Base-by-base conservation (phyloP, 2,113 vertebrate genomes). In the Myanophis thanlyinensis region DNA sequence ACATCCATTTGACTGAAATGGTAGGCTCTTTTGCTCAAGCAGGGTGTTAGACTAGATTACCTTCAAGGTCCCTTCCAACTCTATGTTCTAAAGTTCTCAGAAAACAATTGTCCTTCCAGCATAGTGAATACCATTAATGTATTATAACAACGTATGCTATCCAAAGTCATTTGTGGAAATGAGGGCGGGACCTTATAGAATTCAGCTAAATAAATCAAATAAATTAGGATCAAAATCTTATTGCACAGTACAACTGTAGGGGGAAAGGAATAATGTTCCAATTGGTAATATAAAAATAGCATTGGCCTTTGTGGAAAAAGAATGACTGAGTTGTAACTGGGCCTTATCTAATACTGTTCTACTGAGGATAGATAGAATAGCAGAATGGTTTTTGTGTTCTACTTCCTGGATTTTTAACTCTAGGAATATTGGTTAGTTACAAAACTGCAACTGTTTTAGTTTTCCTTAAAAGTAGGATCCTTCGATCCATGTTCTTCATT, bases 401-500 rank as follows among this genome's bases (percentile, higher is more conserved):
- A 52, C 93, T 93, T 93, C 93, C 87, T 93, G 93, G 91, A 96
- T 92, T 96, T 96, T 95, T 94, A 93, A 95, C 93, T 94, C 85
- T 90, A 4, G 89, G 88, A 92, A 56, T 92, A 95, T 88, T 92
- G 90, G 53, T 94, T 90, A 92, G 93, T 87, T 44, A 1, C 0
- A 35, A 20, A 89, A 89, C 80, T 91, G 90, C 84, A 92, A 22
- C 25, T 94, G 47, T 90, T 86, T 92, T 87, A 46, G 91, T 92
- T 92, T 93, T 96, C 97, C 93, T 94, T 92, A 93, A 95, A 54
- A 94, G 3, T 44, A 92, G 84, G 80, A 93, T 90, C 87, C 95
- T 91, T 94, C 95, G 91, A 93, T 97, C 90, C 94, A 80, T 92
- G 94, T 93, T 54, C 93, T 94, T 97, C 96, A 96, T 97, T 93